These are phyloP conservation scores for Ochotona princeps DNA, from an alignment of 2,113 vertebrate genomes.

Conservation along the genomic window DNA sequence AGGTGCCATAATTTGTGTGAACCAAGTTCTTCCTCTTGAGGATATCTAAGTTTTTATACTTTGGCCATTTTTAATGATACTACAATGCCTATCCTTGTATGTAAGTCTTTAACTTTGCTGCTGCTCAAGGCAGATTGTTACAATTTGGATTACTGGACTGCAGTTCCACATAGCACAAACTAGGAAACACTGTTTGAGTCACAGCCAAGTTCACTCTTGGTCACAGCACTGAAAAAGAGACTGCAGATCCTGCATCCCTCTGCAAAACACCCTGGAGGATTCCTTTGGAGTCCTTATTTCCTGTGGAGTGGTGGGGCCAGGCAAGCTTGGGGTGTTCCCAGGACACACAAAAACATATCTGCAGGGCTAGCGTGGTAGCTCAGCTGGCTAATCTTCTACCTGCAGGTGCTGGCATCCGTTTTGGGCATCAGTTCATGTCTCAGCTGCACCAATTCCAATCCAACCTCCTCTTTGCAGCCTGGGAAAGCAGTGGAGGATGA, in stretches of 20 bases:
- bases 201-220: not conserved
- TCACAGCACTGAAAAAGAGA: no score
- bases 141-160: not conserved
- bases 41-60: conserved; percentile 22
- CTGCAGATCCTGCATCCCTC: not conserved
- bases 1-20: conserved; percentile 52
- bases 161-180: not conserved
- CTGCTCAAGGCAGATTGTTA: not conserved
- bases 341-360: not conserved
- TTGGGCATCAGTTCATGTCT: no score
- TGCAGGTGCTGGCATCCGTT: no score
- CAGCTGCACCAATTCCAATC: no score
- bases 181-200: not conserved
- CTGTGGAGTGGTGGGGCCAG: no score
- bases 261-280: not conserved
- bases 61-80: conserved; percentile 44
- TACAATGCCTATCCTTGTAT: not conserved
- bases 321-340: not conserved
- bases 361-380: no score
- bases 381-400: no score
- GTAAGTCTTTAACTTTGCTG: not conserved
- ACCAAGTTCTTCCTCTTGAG: conserved; percentile 36
- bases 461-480: no score
- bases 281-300: not conserved
- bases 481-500: no score